Base-by-base conservation (phyloP, 2,888 invertebrate genomes). In the Limnephilus marmoratus region DNA sequence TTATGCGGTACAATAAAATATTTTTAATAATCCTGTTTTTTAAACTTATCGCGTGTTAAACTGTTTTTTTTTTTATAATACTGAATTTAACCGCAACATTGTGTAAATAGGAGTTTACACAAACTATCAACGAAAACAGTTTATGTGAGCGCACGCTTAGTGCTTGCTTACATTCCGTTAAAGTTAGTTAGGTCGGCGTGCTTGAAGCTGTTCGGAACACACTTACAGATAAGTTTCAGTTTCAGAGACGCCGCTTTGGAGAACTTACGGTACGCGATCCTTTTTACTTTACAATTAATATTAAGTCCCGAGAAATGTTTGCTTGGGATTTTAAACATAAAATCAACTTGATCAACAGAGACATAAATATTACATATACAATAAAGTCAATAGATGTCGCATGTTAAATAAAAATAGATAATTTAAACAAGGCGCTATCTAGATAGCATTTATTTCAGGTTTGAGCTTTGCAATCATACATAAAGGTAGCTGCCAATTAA, bases 191-290 rank as follows among this genome's bases (percentile, higher is more conserved):
- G 68, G 5, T 68, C 68, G 68, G 68, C 24, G 24, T n/a, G 68
- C 53, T 68, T 68, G 18, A 68, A 68, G 83, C 83, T 83, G 83
- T 83, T 83, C 83, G 24, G 37, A 83, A 83, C 83, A 83, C 83
- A 83, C 83, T 41, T 41, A 18, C 24, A 83, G 83, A 83, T 83
- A 83, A 83, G 83, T 83, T 83, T 34, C 31, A 68, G 68, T 68
- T 68, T n/a, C 24, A 24, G 9, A 68, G 68, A 68, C n/a, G 68
- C 68, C 68, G 68, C 68, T 24, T 24, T n/a, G 24, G 24, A 24
- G 2, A 68, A 68, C 68, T 68, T n/a, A n/a, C 24, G 68, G 68
- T 68, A 68, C 24, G 68, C 68, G 68, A 68, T 68, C 24, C 68
- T 68, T 68, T 68, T n/a, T n/a, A 24, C 24, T 68, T 68, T 68